phyloP scores from a whole-genome alignment of 2,113 vertebrate species.

The Egretta garzetta region DNA sequence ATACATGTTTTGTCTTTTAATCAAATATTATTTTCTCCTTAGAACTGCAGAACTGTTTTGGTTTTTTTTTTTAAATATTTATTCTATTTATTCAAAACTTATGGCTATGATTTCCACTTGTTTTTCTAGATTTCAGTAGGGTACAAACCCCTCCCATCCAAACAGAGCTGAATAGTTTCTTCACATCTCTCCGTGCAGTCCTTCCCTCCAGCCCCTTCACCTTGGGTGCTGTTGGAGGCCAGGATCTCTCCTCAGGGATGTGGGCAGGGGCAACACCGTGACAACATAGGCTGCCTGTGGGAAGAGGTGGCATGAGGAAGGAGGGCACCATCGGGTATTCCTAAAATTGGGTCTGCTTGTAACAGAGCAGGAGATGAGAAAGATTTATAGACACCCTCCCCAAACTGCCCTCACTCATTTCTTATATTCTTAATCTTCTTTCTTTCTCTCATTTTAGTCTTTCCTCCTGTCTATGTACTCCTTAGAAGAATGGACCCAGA shows the following conservation, averaged over 20 bases:
- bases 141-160: slow-evolving; percentile 24
- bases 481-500: neutral
- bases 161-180: slow-evolving; percentile 48
- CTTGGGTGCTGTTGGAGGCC: neutral
- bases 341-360: neutral
- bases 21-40: slow-evolving; percentile 70
- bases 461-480: neutral
- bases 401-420: neutral
- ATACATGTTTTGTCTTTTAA: slow-evolving; percentile 73
- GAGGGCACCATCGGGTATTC: neutral
- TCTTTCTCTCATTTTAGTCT: neutral
- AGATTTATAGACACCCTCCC: neutral
- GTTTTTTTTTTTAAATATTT: neutral
- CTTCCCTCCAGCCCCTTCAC: neutral
- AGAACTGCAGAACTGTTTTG: slow-evolving; percentile 24
- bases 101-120: slow-evolving; percentile 70
- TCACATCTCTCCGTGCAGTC: neutral
- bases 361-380: neutral
- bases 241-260: neutral
- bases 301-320: neutral
- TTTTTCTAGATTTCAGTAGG: slow-evolving; percentile 64
- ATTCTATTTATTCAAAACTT: slow-evolving; percentile 68
- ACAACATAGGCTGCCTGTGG: neutral
- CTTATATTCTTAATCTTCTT: neutral
- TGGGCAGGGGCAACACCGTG: neutral